These are phyloP conservation scores for Heterochromis multidens DNA, from an alignment of 2,113 vertebrate genomes.

Conservation along the genomic window DNA sequence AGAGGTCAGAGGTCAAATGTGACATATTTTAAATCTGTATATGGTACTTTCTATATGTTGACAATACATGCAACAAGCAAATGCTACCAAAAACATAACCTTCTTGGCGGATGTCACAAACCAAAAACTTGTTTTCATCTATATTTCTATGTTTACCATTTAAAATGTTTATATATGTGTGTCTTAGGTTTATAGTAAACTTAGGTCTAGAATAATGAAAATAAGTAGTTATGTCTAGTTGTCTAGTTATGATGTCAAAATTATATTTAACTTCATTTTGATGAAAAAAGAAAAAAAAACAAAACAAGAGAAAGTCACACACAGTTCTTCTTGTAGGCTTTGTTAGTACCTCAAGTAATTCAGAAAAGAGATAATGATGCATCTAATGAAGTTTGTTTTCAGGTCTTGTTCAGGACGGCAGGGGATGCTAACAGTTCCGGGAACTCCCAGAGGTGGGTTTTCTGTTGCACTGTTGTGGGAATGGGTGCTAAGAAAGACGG, in stretches of 20 bases:
- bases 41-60: not conserved
- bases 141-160: too few relatives aligned
- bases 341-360: not conserved
- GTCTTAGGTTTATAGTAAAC: not conserved
- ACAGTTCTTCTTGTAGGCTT: not conserved
- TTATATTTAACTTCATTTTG: not conserved
- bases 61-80: not conserved
- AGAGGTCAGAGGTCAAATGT: not conserved
- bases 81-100: not conserved
- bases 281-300: not conserved
- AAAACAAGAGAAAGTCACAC: not conserved
- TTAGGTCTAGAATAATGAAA: not conserved
- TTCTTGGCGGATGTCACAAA: not conserved
- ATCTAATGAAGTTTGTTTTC: slow-evolving; percentile 40
- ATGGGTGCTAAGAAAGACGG: not conserved
- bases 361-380: not conserved
- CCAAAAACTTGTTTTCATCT: not conserved
- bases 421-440: slow-evolving; percentile 22
- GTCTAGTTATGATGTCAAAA: not conserved
- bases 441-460: slow-evolving; percentile 26
- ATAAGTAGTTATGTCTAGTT: not conserved
- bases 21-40: not conserved
- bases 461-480: slow-evolving; percentile 27
- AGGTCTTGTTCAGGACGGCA: not conserved
- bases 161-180: not conserved